These are phyloP conservation scores for Bathynomus jamesi DNA, from an alignment of 1,140 invertebrate species.

Conservation along the genomic window DNA sequence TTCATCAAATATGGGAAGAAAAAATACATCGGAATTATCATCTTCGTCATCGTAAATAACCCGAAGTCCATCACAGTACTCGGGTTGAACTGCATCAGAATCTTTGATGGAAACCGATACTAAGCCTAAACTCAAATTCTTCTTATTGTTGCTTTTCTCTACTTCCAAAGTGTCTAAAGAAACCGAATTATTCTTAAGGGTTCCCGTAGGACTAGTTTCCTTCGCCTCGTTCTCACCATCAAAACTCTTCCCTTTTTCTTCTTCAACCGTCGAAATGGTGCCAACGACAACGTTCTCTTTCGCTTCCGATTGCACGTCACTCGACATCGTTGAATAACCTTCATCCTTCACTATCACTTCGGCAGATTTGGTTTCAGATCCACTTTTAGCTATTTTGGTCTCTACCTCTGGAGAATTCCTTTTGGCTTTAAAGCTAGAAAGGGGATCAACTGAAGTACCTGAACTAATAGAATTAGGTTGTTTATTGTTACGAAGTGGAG, in stretches of 20 bases:
- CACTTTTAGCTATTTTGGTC: conserved; percentile 1
- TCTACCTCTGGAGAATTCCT: not conserved
- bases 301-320: conserved; percentile 67
- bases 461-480: too few relatives aligned
- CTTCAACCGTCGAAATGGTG: conserved; percentile 21
- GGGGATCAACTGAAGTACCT: too few relatives aligned
- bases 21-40: conserved; percentile 56
- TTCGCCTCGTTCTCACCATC: not conserved
- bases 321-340: conserved; percentile 82
- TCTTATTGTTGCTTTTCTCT: not conserved
- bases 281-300: conserved; percentile 44
- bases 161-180: not conserved
- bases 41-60: conserved; percentile 34
- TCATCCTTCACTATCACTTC: conserved; percentile 54
- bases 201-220: not conserved
- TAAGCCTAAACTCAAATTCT: not conserved
- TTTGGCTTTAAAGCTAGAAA: too few relatives aligned
- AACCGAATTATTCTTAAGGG: not conserved
- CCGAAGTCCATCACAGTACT: conserved; percentile 32
- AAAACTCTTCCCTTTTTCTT: conserved; percentile 7
- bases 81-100: not conserved
- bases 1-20: conserved; percentile 57
- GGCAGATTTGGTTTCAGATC: conserved; percentile 4
- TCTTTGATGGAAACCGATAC: not conserved
- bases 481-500: too few relatives aligned